Base-by-base conservation (phyloP, 2,888 invertebrate species). In the Halictus quadricinctus region DNA sequence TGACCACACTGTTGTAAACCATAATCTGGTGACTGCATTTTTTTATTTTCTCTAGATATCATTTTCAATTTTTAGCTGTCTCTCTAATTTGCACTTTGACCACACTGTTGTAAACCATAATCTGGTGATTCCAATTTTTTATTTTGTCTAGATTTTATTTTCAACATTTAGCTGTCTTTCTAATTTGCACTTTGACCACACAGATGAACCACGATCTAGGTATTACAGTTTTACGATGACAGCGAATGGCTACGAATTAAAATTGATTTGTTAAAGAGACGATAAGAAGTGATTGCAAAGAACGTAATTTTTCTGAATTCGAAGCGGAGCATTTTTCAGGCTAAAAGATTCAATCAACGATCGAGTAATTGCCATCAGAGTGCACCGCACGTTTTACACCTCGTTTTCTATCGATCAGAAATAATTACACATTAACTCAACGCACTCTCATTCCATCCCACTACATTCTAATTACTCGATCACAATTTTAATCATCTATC, bases 401-500 rank as follows among this genome's bases (percentile, higher is more conserved):
- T 54, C 21, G 54, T 54, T 54, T 54, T 36, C 66, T 21, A 36
- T 41, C 69, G 69, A 69, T 41, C 69, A 69, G 69, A 69, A 69
- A 69, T 69, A 43, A 69, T 69, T 69, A n/a, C 10, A 69, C n/a
- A 41, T 36, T 69, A 69, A 69, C 69, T n/a, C 21, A 41, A 10
- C 43, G 8, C 10, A 41, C 41, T 43, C 21, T 10, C 36, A 66
- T 66, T 43, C 41, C 41, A 18, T 36, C 69, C n/a, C 41, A 21
- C 36, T 69, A 41, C 41, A 21, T 41, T 69, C 69, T 21, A 36
- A 41, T 69, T 69, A 69, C 69, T 69, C 69, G n/a, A 69, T 69
- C 69, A 36, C n/a, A n/a, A 69, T 43, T 69, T 69, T 69, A 69
- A 69, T 43, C 18, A n/a, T 69, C 41, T 10, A 69, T 41, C 41